Evolutionary conservation across 2,113 vertebrate species (phyloP), one percentile per base, ranked within the genome.

Genomic region (Cichladusa arquata): DNA sequence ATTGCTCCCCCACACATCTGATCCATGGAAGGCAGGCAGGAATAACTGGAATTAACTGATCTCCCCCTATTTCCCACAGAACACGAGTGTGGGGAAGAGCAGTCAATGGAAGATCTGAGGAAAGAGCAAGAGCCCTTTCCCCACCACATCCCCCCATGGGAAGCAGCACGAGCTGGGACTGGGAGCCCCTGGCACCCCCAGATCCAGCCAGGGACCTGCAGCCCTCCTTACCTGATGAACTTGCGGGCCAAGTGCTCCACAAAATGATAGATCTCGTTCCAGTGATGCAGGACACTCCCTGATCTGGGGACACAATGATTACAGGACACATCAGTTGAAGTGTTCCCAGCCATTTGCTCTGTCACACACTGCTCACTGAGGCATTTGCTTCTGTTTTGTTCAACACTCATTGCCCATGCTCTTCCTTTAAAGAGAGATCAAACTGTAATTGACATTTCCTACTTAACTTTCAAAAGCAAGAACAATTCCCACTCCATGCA

Each of bases 211-310:
- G 28, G 26, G 33, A 8, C 7, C 86, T 23, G 42, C 42, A 81
- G 77, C 53, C 9, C 50, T 51, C 90, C 97, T 98, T 96, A 99
- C 99, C 99, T 99, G 86, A 99, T 99, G 96, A 99, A 99, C 96
- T 99, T 99, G 81, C 98, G 98, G 69, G 99, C 99, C 97, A 99
- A 96, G 94, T 99, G 99, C 96, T 99, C 99, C 88, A 99, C 99
- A 95, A 99, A 99, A 77, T 98, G 98, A 96, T 99, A 99, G 90
- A 99, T 99, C 97, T 99, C 99, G 54, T 98, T 99, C 99, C 99
- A 99, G 87, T 99, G 99, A 80, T 99, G 98, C 95, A 99, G 98
- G 83, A 99, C 99, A n/a, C 99, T 99, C 91, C 99, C 99, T 60
- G 99, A 99, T 88, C 99, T 99, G 64, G 56, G 77, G 92, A 96